Base-by-base conservation (phyloP, 2,888 invertebrate genomes). In the Ophioninae sp. region DNA sequence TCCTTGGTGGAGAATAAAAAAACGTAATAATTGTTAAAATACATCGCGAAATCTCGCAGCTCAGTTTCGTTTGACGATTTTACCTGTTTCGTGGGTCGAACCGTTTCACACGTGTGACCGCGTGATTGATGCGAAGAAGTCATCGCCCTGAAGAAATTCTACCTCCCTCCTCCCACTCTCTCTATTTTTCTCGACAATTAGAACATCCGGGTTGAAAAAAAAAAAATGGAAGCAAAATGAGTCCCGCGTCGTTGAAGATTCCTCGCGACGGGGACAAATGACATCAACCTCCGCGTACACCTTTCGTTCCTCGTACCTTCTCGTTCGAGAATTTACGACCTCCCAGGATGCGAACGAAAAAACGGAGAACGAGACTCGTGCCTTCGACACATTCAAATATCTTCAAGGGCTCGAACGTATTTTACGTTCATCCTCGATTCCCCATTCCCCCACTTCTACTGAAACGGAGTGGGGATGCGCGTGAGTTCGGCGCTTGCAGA, bases 191-290 rank as follows among this genome's bases (percentile, higher is more conserved):
- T 64, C 72, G 85, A 83, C 85, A 85, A 85, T 85, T 85, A 85
- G 85, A 83, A 72, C 81, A 83, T 85, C 79, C 84, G 82, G 82
- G 77, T 68, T 73, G 50, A 76, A 70, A 76, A 64, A 77, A 79
- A 77, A 30, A 30, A 30, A 30, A n/a, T n/a, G 30, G 30, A 30
- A 50, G 65, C 39, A 74, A 37, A 62, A 30, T 2, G 44, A 56
- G 23, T 56, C 20, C 21, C 56, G 23, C 6, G 56, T 39, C 69
- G 17, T 39, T 69, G 73, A 74, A 41, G 69, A 41, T 70, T 75
- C 65, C 65, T 37, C 30, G 50, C 65, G 75, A 75, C 75, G 65
- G 61, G 56, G 75, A 75, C 37, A 75, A 75, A 75, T 65, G 75
- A 75, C 65, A 57, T 57, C 20, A 65, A 39, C 37, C 56, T 75